Base-by-base conservation (phyloP, 92 coral and sea anemone species). In the Epizoanthus rinbou region DNA sequence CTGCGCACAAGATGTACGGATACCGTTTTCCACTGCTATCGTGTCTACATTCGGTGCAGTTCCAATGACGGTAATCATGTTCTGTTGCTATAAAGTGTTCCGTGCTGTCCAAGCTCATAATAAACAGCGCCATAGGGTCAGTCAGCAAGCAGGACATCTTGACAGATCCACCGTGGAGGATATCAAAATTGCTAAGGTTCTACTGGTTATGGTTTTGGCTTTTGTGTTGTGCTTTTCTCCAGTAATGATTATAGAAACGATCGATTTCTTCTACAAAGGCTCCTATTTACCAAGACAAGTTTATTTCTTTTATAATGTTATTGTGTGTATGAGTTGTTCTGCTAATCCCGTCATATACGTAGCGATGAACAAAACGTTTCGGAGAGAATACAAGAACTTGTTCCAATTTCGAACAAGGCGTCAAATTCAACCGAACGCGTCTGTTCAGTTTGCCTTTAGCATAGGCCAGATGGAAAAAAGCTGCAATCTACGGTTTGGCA, bases 341-440 rank as follows among this genome's bases (percentile, higher is more conserved):
- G 68, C 79, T 4, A 86, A 86, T 24, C 85, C 81, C 13, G 71
- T 86, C 35, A 86, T 86, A 50, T 86, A 86, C 39, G 89, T 62
- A 18, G 89, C 64, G 33, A 86, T 86, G 89, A 86, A 86, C 84
- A 71, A 78, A 57, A 84, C 89, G 35, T 86, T 86, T 79, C 89
- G 89, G 8, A 52, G 24, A 3, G 89, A 86, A 47, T 86, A 79
- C 81, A 79, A 60, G 59, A 86, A 80, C 64, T 67, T 86, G 14
- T 33, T 86, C 18, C 71, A 43, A 45, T 79, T 73, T 8, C 79
- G 60, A 23, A 69, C 21, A 18, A 41, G 41, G 21, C 52, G 22
- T 35, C 47, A 64, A 58, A 71, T 69, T 60, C 10, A 8, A 16
- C 85, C 79, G 15, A n/a, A 16, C 17, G 7, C 24, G 0, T 43